Evolutionary conservation across 2,113 vertebrate species (phyloP).

Genomic region (Heterochromis multidens): DNA sequence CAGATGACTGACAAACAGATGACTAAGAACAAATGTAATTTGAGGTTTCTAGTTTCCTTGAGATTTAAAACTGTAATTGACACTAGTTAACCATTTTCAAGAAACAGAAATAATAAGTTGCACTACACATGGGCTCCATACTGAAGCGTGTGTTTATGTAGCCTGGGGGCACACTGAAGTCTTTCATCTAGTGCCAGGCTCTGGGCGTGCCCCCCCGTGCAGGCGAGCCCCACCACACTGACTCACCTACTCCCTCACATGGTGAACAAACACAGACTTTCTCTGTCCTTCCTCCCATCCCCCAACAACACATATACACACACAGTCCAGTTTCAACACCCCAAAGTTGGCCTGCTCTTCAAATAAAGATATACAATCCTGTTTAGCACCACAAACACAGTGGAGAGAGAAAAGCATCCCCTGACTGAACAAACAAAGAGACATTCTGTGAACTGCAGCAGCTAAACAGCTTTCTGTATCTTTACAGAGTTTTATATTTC

Average conservation of each 20-base stretch:
- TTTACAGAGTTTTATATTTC: background rate
- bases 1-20: background rate
- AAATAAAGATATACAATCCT: slow-evolving; percentile 27
- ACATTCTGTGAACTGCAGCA: background rate
- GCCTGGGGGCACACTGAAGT: slow-evolving; percentile 38
- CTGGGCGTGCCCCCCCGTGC: slow-evolving; percentile 3
- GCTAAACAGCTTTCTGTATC: slow-evolving; percentile 1
- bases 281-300: slow-evolving; percentile 32
- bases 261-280: slow-evolving; percentile 44
- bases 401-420: background rate
- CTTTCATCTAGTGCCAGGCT: slow-evolving; percentile 57
- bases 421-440: slow-evolving; percentile 17
- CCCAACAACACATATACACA: background rate
- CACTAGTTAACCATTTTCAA: background rate
- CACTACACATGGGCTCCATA: background rate
- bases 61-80: background rate
- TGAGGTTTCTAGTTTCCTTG: background rate
- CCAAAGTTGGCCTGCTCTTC: background rate
- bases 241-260: slow-evolving; percentile 28
- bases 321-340: background rate
- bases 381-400: slow-evolving; percentile 3
- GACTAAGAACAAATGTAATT: background rate
- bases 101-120: background rate
- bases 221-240: slow-evolving; percentile 17
- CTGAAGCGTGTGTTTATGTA: background rate